Percentiles rank a stretch among this genome's conserved stretches.
These are phyloP conservation scores for Hypothenemus hampei DNA, from an alignment of 1,140 invertebrate genomes.

Conservation along the genomic window DNA sequence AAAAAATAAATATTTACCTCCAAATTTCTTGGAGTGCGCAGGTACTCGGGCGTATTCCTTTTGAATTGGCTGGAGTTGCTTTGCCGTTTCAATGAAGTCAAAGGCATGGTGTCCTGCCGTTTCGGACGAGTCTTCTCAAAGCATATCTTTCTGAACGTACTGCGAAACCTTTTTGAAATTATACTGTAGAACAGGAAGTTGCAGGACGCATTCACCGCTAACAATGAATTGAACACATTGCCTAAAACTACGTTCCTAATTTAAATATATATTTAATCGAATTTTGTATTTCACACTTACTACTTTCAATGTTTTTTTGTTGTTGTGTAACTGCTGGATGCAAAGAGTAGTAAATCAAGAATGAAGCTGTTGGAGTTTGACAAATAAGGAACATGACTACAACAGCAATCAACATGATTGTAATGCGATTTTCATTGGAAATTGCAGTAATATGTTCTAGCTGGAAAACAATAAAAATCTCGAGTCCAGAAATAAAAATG, in stretches of 20 bases:
- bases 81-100: slow-evolving; percentile 28
- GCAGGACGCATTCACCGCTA: slow-evolving; percentile 63
- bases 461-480: not conserved
- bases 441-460: slow-evolving; percentile 25
- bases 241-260: slow-evolving; percentile 49
- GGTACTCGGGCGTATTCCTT: slow-evolving; percentile 37
- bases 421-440: slow-evolving; percentile 66
- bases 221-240: slow-evolving; percentile 69
- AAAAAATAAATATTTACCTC: slow-evolving; percentile 46
- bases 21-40: slow-evolving; percentile 42
- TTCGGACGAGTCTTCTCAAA: slow-evolving; percentile 42
- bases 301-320: slow-evolving; percentile 24
- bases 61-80: slow-evolving; percentile 32
- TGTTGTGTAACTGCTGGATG: slow-evolving; percentile 13
- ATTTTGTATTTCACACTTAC: slow-evolving; percentile 11
- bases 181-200: slow-evolving; percentile 77
- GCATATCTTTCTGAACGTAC: slow-evolving; percentile 63
- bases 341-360: slow-evolving; percentile 49
- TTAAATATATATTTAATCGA: not conserved
- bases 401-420: slow-evolving; percentile 69
- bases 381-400: slow-evolving; percentile 70
- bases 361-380: slow-evolving; percentile 61
- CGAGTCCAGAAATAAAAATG: slow-evolving; percentile 1
- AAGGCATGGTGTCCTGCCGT: slow-evolving; percentile 30
- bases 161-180: slow-evolving; percentile 70